Evolutionary conservation across 1,140 invertebrate genomes (phyloP).

Genomic region (Belonocnema kinseyi): DNA sequence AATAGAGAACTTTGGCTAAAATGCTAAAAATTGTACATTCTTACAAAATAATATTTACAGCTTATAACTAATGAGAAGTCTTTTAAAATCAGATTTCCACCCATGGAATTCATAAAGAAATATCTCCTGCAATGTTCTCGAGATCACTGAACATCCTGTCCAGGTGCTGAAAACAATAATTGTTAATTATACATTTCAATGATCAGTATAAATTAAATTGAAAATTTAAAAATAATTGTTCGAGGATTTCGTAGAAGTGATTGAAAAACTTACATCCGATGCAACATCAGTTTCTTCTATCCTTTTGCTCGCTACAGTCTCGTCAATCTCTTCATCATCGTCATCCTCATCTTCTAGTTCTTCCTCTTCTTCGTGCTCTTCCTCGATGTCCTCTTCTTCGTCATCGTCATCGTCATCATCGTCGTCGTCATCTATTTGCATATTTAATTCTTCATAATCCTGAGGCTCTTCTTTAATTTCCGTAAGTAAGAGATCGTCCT

Average conservation of each 20-base stretch:
- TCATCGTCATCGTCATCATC: slow-evolving; percentile 63
- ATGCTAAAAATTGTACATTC: too few relatives aligned
- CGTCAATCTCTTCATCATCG: slow-evolving; percentile 59
- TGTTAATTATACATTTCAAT: slow-evolving; percentile 34
- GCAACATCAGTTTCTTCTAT: slow-evolving; percentile 49
- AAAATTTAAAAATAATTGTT: slow-evolving; percentile 30
- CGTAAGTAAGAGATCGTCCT: slow-evolving; percentile 54
- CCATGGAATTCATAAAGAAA: slow-evolving; percentile 48
- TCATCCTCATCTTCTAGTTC: slow-evolving; percentile 60
- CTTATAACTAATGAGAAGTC: background rate
- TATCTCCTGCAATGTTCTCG: slow-evolving; percentile 66
- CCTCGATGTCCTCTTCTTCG: slow-evolving; percentile 60
- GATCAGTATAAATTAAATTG: slow-evolving; percentile 33
- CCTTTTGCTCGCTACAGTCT: slow-evolving; percentile 45
- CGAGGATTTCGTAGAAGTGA: slow-evolving; percentile 4
- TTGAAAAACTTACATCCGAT: slow-evolving; percentile 49
- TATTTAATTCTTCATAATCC: slow-evolving; percentile 71
- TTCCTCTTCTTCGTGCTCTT: slow-evolving; percentile 58
- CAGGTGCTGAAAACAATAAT: slow-evolving; percentile 64
- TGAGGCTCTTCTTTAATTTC: slow-evolving; percentile 71
- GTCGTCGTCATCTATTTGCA: slow-evolving; percentile 60
- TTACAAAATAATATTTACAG: too few relatives aligned
- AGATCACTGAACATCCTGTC: slow-evolving; percentile 71
- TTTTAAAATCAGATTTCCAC: slow-evolving; percentile 13
- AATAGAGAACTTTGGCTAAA: too few relatives aligned